A percentile compares a stretch with the other conserved stretches of the same genome.
Evolutionary conservation across 2,888 invertebrate species (phyloP).

Genomic region (Lasioglossum morio): DNA sequence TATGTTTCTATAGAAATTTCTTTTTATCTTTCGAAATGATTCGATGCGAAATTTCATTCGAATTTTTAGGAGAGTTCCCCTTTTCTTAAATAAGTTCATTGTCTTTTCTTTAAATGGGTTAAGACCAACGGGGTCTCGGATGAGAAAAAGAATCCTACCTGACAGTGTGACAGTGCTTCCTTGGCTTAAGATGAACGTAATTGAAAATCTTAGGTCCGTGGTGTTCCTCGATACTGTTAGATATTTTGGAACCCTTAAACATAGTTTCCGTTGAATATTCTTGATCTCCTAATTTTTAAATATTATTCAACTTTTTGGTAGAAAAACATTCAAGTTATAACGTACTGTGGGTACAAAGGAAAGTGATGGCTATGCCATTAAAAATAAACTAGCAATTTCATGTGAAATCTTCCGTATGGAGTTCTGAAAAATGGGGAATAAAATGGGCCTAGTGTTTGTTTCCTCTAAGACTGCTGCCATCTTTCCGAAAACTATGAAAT

Average conservation of each 20-base stretch:
- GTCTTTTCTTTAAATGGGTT: not conserved
- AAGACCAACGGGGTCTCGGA: not conserved
- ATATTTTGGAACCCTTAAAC: not conserved
- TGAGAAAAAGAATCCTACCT: not conserved
- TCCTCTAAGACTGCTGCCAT: not conserved
- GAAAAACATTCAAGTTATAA: not conserved
- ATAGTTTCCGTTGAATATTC: not conserved
- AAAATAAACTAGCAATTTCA: not conserved
- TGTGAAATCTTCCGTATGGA: not conserved
- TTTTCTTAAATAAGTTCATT: not conserved
- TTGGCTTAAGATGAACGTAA: not conserved
- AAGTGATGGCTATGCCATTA: not conserved
- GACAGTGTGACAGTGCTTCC: not conserved
- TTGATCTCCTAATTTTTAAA: not conserved
- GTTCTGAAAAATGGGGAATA: not conserved
- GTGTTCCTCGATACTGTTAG: no score
- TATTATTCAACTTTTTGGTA: not conserved
- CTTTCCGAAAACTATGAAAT: not conserved
- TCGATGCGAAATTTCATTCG: not conserved
- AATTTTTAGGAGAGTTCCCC: not conserved
- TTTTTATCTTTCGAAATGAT: not conserved
- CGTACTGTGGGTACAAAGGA: not conserved
- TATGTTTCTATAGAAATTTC: not conserved
- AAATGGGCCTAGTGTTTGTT: not conserved
- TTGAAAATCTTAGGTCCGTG: not conserved